Percentiles rank a stretch among this genome's conserved stretches.
phyloP scores from a whole-genome alignment of 2,888 invertebrate species.

The Rotaria magnacalcarata region DNA sequence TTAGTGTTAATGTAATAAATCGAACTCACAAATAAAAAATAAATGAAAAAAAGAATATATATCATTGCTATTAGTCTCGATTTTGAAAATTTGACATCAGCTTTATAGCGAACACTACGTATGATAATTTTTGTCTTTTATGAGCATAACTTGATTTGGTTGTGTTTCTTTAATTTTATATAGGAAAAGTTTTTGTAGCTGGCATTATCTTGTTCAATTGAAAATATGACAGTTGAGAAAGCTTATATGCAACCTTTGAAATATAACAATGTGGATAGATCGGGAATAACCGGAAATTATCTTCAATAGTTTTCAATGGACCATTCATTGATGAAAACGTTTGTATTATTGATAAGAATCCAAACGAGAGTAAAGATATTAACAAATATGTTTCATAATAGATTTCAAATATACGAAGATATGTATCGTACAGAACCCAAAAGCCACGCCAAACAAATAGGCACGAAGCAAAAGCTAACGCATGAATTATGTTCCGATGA shows the following conservation, averaged over 20 bases:
- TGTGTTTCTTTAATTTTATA: no score
- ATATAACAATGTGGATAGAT: neutral
- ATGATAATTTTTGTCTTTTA: no score
- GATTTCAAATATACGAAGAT: neutral
- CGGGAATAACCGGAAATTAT: neutral
- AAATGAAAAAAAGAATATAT: no score
- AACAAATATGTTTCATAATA: neutral
- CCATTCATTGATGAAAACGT: conserved; percentile 30
- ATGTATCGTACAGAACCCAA: neutral
- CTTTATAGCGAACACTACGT: no score
- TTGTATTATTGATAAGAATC: neutral
- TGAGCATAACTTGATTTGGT: no score
- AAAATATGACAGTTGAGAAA: neutral
- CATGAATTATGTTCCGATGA: neutral
- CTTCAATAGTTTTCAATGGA: neutral
- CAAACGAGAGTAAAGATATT: neutral
- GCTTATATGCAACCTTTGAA: neutral
- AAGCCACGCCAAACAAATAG: neutral
- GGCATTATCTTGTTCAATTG: no score
- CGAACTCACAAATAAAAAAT: no score
- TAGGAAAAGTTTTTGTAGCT: no score
- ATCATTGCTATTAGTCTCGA: no score
- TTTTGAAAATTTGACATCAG: no score
- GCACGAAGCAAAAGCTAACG: neutral
- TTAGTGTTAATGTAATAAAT: no score